Evolutionary conservation across 64 coral and sea anemone genomes (phyloP).

Genomic region (Actinia equina): DNA sequence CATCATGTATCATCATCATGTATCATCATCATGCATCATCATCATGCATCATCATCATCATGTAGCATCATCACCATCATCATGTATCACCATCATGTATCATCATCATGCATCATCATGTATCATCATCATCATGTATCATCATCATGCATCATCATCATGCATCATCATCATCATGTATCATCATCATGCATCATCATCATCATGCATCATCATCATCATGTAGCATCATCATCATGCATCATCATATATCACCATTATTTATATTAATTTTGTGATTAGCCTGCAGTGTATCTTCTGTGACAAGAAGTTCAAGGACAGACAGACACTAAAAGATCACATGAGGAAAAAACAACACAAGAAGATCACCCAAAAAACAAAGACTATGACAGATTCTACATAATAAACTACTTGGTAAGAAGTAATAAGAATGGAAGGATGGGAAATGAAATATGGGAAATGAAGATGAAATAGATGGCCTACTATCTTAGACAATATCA

Average conservation of each 20-base stretch:
- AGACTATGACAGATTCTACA: constrained; percentile 92
- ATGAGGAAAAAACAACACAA: constrained; percentile 99
- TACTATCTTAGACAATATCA: too few relatives aligned
- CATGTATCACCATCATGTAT: too few relatives aligned
- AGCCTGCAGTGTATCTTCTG: constrained; percentile 94
- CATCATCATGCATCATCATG: too few relatives aligned
- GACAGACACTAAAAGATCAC: constrained; percentile 88
- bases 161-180: neutral
- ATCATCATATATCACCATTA: too few relatives aligned
- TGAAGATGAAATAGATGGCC: neutral
- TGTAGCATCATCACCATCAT: too few relatives aligned
- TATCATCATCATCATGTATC: too few relatives aligned
- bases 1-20: too few relatives aligned
- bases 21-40: too few relatives aligned
- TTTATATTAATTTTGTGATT: neutral
- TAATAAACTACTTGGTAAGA: constrained; percentile 98
- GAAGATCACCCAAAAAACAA: constrained; percentile 96
- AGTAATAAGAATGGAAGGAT: neutral
- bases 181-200: neutral
- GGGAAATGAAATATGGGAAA: neutral
- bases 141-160: neutral
- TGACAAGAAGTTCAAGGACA: constrained; percentile 95
- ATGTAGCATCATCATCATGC: neutral
- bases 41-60: too few relatives aligned
- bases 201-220: neutral